A percentile compares a stretch with the other conserved stretches of the same genome.
phyloP scores from a whole-genome alignment of 2,888 invertebrate species.

The Spodoptera picta region DNA sequence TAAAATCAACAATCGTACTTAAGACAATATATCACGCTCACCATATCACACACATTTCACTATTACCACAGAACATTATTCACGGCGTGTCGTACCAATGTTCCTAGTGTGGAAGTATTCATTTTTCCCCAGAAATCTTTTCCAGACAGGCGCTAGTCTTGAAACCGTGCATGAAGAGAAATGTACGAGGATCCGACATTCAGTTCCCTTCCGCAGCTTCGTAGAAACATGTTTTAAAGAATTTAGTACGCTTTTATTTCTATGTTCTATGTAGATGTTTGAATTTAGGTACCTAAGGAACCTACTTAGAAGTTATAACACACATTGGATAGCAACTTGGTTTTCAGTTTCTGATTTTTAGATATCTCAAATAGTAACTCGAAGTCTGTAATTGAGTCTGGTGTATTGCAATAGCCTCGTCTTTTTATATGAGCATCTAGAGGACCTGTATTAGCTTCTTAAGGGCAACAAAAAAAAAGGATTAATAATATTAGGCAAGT shows the following conservation, averaged over 20 bases:
- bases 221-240: constrained; percentile 19
- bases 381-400: too few species aligned
- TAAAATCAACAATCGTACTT: too few species aligned
- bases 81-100: constrained; percentile 14
- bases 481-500: too few species aligned
- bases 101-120: constrained; percentile 30
- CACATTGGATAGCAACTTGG: too few species aligned
- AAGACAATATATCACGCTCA: not conserved
- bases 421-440: too few species aligned
- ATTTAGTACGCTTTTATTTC: constrained; percentile 34
- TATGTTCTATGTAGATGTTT: constrained; percentile 6
- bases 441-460: too few species aligned
- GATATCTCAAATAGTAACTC: too few species aligned
- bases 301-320: too few species aligned
- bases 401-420: too few species aligned
- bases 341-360: too few species aligned
- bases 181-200: constrained; percentile 33
- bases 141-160: constrained; percentile 41
- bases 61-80: constrained; percentile 5
- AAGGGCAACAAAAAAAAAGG: too few species aligned
- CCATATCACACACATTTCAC: constrained; percentile 13
- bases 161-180: constrained; percentile 46
- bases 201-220: constrained; percentile 33
- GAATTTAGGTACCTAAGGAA: not conserved
- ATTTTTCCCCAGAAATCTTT: constrained; percentile 43